Percentiles rank a stretch among this genome's conserved stretches.
These are phyloP conservation scores for Diadumene lineata DNA, from an alignment of 92 coral and sea anemone species.

Conservation along the genomic window DNA sequence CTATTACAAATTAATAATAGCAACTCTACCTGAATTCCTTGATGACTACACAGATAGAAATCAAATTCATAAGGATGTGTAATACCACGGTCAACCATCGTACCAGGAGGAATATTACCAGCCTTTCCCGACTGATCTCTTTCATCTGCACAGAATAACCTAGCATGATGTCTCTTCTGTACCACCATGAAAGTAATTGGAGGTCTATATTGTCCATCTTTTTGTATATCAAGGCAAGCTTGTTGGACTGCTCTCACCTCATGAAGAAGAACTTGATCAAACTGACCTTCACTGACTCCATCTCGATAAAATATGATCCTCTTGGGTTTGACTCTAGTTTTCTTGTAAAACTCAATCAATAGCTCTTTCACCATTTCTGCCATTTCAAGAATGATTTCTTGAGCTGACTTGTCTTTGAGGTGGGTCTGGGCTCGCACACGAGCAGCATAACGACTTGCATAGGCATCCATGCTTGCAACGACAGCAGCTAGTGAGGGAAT, in stretches of 20 bases:
- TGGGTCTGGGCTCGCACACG: constrained; percentile 82
- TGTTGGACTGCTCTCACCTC: constrained; percentile 89
- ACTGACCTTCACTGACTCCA: constrained; percentile 97
- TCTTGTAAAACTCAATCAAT: constrained; percentile 81
- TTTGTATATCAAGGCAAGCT: constrained; percentile 83
- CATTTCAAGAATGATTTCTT: constrained; percentile 80
- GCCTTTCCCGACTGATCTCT: constrained; percentile 69
- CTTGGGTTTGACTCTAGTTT: constrained; percentile 73
- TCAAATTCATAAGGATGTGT: constrained; percentile 93
- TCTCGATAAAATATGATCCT: constrained; percentile 91
- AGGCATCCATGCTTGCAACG: constrained; percentile 83
- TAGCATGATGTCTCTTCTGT: constrained; percentile 92
- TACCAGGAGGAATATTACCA: constrained; percentile 90
- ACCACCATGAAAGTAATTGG: constrained; percentile 88
- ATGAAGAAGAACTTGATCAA: constrained; percentile 79
- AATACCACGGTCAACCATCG: constrained; percentile 86
- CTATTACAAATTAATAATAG: neutral
- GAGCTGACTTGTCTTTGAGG: constrained; percentile 51
- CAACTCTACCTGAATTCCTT: constrained; percentile 80
- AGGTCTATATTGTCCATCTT: constrained; percentile 73
- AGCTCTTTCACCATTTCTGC: constrained; percentile 76
- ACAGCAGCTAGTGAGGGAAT: constrained; percentile 95
- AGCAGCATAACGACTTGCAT: constrained; percentile 73
- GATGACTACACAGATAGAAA: constrained; percentile 93
- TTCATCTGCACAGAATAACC: constrained; percentile 71